These are phyloP conservation scores for Gnathonemus echidnorhynchus DNA, from an alignment of 2,113 vertebrate genomes.

Conservation along the genomic window DNA sequence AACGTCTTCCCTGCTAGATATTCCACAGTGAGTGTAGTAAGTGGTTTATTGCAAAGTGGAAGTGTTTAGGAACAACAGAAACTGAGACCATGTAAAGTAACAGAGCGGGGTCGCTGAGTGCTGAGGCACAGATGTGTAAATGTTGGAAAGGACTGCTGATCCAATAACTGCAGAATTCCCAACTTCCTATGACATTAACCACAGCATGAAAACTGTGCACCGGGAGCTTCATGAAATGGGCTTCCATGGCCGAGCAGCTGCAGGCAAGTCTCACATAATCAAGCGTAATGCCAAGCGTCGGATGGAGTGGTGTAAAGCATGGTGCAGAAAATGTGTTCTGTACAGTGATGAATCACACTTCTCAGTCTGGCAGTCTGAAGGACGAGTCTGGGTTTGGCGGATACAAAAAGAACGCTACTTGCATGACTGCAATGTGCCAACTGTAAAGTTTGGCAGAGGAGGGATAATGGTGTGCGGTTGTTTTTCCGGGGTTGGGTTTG, in stretches of 20 bases:
- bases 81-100: not conserved
- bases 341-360: not conserved
- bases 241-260: not conserved
- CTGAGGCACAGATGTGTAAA: not conserved
- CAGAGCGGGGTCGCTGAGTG: not conserved
- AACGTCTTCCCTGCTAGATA: not conserved
- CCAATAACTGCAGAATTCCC: not conserved
- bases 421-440: not conserved
- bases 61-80: not conserved
- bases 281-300: not conserved
- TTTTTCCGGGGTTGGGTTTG: not conserved
- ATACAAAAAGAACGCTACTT: not conserved
- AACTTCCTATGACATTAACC: not conserved
- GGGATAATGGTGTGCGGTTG: not conserved
- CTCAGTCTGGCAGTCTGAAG: not conserved
- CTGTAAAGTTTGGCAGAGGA: not conserved
- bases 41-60: not conserved
- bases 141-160: not conserved
- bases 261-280: not conserved
- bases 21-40: not conserved
- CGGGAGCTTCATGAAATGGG: not conserved
- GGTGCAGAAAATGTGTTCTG: not conserved
- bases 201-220: not conserved
- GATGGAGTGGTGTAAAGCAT: not conserved
- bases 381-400: not conserved